phyloP scores from a whole-genome alignment of 2,888 invertebrate genomes.

The Octonoba sinensis region DNA sequence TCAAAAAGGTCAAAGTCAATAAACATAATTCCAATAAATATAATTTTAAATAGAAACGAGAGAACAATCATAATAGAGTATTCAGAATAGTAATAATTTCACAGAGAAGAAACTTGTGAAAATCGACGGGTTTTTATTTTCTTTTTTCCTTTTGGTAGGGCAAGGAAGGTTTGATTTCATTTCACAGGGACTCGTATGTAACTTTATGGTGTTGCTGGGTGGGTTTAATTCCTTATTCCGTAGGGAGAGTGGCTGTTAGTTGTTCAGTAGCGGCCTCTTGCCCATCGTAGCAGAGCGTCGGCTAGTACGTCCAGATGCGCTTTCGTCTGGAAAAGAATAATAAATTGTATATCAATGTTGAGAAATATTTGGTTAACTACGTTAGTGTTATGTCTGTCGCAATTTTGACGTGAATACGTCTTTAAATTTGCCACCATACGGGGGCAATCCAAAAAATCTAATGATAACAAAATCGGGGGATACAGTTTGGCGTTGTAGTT shows the following conservation, averaged over 20 bases:
- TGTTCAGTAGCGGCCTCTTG: constrained; percentile 84
- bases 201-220: constrained; percentile 42
- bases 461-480: too few relatives aligned
- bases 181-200: constrained; percentile 27
- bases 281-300: constrained; percentile 93
- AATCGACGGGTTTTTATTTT: constrained; percentile 32
- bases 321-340: constrained; percentile 83
- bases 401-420: too few relatives aligned
- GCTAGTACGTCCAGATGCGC: constrained; percentile 94
- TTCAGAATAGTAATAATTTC: constrained; percentile 22
- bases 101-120: constrained; percentile 45
- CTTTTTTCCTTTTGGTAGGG: constrained; percentile 26
- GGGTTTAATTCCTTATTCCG: constrained; percentile 48
- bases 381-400: too few relatives aligned
- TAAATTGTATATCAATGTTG: not conserved
- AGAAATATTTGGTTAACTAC: too few relatives aligned
- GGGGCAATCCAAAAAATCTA: too few relatives aligned
- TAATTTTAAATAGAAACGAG: constrained; percentile 20
- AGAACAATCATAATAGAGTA: constrained; percentile 14
- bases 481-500: too few relatives aligned
- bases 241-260: constrained; percentile 26
- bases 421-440: too few relatives aligned
- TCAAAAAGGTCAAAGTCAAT: constrained; percentile 8
- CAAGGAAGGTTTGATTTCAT: constrained; percentile 21
- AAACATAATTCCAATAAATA: too few relatives aligned